phyloP scores from a whole-genome alignment of 2,888 invertebrate genomes.

The Drosophila hawaiiensis region DNA sequence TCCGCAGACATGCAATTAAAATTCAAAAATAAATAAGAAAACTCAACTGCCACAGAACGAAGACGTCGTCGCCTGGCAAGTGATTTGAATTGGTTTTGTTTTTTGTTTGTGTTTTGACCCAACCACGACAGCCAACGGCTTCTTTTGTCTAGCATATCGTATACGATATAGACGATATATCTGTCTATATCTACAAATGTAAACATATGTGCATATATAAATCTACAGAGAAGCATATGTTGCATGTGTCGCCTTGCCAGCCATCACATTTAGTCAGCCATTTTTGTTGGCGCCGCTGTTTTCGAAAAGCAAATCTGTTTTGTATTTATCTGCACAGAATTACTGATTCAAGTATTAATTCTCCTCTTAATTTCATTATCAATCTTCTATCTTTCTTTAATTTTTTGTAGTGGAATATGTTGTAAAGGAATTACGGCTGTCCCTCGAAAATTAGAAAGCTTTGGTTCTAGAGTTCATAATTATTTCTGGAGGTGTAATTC shows the following conservation, averaged over 20 bases:
- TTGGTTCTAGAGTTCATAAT: not conserved
- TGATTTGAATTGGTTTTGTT: constrained; percentile 34
- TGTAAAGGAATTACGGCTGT: constrained; percentile 10
- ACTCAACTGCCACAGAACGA: constrained; percentile 30
- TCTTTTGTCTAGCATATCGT: constrained; percentile 46
- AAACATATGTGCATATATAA: constrained; percentile 37
- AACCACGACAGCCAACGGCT: constrained; percentile 44
- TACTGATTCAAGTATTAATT: constrained; percentile 28
- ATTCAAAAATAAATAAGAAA: constrained; percentile 47
- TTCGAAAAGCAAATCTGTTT: constrained; percentile 7
- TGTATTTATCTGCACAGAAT: constrained; percentile 14
- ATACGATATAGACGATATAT: constrained; percentile 8
- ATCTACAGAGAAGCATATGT: constrained; percentile 30
- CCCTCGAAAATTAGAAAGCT: not conserved
- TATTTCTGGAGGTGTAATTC: not conserved
- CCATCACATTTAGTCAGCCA: constrained; percentile 18
- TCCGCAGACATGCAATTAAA: constrained; percentile 75
- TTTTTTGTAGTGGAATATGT: not conserved
- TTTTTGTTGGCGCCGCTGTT: constrained; percentile 10
- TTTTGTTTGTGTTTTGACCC: constrained; percentile 22
- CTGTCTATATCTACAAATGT: constrained; percentile 3
- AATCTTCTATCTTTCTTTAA: not conserved
- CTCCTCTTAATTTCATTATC: constrained; percentile 16
- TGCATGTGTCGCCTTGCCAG: constrained; percentile 5
- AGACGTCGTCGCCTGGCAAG: constrained; percentile 34